Conservation (phyloP, 2,797 vertebrate genomes). For the Enteromius thamalakanensis region DNA sequence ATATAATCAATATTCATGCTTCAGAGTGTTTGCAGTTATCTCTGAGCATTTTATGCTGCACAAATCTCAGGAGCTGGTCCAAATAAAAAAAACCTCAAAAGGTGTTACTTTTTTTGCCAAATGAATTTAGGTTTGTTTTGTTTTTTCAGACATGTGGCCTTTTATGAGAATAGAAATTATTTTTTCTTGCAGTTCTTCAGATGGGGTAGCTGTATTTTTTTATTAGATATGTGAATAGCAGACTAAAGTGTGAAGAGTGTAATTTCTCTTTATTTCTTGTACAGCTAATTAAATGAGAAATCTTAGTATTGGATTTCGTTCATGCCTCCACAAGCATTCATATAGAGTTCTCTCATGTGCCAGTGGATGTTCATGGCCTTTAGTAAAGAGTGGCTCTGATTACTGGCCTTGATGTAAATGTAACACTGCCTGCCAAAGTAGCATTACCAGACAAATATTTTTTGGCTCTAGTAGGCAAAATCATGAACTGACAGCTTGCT, state of each 20-base stretch:
- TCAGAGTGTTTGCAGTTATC: background rate
- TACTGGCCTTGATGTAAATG: constrained; percentile 4
- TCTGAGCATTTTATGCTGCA: background rate
- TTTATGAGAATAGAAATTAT: too few species aligned
- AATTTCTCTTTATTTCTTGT: background rate
- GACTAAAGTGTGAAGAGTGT: background rate
- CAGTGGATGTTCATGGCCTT: constrained; percentile 14
- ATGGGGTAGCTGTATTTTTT: background rate
- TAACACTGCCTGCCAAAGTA: background rate
- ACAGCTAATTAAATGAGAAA: background rate
- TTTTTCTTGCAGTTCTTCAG: background rate
- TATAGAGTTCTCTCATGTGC: background rate
- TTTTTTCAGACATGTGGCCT: too few species aligned
- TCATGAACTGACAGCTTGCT: background rate
- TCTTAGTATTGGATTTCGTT: background rate
- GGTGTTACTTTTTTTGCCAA: background rate
- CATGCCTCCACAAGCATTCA: background rate
- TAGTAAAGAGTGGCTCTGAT: background rate
- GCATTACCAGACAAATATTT: background rate
- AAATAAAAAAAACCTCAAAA: background rate
- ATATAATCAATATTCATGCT: background rate
- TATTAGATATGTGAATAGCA: background rate
- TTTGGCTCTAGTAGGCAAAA: background rate
- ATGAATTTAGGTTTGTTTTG: background rate
- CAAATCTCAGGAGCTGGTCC: background rate